Conservation (phyloP, 2,113 vertebrate species). For the Dryoscopus gambensis region DNA sequence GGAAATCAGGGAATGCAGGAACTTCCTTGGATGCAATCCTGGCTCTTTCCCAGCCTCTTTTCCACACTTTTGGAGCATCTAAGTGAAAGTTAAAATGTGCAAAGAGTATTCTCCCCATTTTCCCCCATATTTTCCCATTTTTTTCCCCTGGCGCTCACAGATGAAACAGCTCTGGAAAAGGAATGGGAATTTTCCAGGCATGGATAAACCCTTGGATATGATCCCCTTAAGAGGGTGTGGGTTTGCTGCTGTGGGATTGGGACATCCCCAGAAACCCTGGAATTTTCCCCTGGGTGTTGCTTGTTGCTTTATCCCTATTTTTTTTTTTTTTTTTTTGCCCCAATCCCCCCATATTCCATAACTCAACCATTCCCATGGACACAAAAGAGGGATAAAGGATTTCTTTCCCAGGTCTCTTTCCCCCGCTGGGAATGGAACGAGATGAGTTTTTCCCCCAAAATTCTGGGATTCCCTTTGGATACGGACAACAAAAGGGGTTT, state of each 20-base stretch:
- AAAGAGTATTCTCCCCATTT: no score
- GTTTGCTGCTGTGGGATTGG: neutral
- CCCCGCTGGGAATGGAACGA: neutral
- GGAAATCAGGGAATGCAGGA: neutral
- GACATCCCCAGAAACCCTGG: accelerated
- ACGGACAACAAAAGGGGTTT: neutral
- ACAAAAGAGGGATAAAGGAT: neutral
- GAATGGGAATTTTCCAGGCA: no score
- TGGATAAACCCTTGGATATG: neutral
- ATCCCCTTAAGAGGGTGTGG: neutral
- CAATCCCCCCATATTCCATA: neutral
- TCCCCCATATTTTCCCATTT: no score
- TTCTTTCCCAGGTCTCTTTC: neutral
- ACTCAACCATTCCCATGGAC: neutral
- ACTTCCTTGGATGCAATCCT: no score
- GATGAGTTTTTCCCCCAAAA: neutral
- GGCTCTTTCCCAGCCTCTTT: neutral
- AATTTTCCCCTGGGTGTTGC: neutral
- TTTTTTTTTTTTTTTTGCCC: no score
- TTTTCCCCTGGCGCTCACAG: no score
- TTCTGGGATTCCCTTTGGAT: neutral
- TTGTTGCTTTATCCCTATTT: neutral
- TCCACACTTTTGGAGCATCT: no score
- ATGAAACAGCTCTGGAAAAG: neutral
- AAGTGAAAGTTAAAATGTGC: neutral